These are phyloP conservation scores for Drosophila pegasa DNA, from an alignment of 2,888 invertebrate species.

Conservation along the genomic window DNA sequence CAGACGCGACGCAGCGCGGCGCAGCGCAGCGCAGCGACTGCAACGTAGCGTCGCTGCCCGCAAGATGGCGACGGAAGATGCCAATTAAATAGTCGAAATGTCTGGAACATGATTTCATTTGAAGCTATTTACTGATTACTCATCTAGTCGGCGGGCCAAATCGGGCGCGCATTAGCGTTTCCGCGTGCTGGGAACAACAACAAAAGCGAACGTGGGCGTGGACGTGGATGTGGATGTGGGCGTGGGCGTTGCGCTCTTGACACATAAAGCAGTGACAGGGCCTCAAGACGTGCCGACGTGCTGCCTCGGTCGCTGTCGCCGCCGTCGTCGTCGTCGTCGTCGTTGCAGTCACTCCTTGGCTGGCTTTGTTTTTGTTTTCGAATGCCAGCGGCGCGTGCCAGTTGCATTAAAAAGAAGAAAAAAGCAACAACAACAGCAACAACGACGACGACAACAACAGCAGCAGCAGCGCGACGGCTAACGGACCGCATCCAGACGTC, in stretches of 20 bases:
- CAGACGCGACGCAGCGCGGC: slow-evolving; percentile 4
- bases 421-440: slow-evolving; percentile 9
- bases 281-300: slow-evolving; percentile 57
- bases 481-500: slow-evolving; percentile 36
- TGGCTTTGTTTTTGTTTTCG: slow-evolving; percentile 39
- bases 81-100: slow-evolving; percentile 23
- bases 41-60: slow-evolving; percentile 4
- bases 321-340: not conserved
- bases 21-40: slow-evolving; percentile 4
- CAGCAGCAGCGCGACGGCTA: slow-evolving; percentile 23
- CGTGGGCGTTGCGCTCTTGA: slow-evolving; percentile 59
- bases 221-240: slow-evolving; percentile 4
- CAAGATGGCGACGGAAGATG: slow-evolving; percentile 5
- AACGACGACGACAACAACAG: not conserved
- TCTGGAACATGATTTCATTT: slow-evolving; percentile 45
- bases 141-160: slow-evolving; percentile 21
- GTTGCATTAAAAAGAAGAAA: slow-evolving; percentile 32
- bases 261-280: slow-evolving; percentile 62
- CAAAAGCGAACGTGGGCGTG: slow-evolving; percentile 8
- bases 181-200: slow-evolving; percentile 49
- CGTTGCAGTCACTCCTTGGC: slow-evolving; percentile 6
- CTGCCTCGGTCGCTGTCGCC: slow-evolving; percentile 18
- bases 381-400: slow-evolving; percentile 53
- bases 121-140: slow-evolving; percentile 19
- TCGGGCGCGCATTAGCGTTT: slow-evolving; percentile 60